Percentiles rank a stretch among this genome's conserved stretches.
Evolutionary conservation across 2,113 vertebrate genomes (phyloP).

Genomic region (Dasypus novemcinctus): DNA sequence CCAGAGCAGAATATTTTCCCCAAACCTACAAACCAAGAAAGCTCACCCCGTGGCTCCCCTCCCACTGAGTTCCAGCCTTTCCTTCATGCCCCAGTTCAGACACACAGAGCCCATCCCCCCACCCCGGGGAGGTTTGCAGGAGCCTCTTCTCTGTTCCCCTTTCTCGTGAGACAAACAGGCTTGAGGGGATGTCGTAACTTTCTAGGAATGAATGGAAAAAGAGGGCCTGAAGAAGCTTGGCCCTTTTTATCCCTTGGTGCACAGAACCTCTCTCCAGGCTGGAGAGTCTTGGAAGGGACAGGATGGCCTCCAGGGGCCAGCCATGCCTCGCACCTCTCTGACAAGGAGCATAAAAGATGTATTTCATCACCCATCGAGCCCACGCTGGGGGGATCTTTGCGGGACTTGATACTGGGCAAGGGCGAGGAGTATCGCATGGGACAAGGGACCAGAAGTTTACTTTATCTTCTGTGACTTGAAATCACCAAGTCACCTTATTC

Average conservation of each 20-base stretch:
- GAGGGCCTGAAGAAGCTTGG: neutral
- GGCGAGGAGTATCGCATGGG: neutral
- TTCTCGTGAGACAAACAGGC: neutral
- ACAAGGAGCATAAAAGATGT: neutral
- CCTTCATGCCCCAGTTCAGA: neutral
- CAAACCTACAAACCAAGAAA: neutral
- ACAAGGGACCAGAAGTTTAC: slow-evolving; percentile 72
- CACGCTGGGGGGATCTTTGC: neutral
- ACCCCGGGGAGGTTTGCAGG: neutral
- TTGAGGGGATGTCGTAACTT: neutral
- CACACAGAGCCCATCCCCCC: neutral
- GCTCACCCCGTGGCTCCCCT: neutral
- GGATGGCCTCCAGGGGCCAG: neutral
- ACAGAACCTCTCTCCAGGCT: neutral
- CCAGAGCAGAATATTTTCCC: neutral
- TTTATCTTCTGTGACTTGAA: slow-evolving; percentile 76
- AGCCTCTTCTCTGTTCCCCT: neutral
- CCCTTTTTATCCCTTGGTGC: neutral
- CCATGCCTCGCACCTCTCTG: neutral
- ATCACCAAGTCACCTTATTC: slow-evolving; percentile 83
- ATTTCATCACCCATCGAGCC: neutral
- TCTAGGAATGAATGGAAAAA: neutral
- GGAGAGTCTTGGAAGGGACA: neutral
- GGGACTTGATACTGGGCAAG: neutral
- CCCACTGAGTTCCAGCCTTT: neutral